phyloP scores from a whole-genome alignment of 2,797 vertebrate genomes.

The Carapus acus region DNA sequence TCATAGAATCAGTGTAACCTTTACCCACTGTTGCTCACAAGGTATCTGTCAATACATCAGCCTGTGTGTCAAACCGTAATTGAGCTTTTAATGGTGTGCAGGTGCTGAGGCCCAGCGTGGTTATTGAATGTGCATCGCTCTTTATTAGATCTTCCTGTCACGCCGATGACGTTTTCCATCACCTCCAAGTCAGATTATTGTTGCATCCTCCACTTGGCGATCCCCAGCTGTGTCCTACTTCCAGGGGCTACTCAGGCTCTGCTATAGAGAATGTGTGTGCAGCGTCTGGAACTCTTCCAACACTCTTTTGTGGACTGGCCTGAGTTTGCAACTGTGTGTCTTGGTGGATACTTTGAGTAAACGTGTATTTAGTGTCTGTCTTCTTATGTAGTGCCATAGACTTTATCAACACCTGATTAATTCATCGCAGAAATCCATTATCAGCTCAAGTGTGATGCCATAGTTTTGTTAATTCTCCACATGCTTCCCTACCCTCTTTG shows the following conservation, averaged over 20 bases:
- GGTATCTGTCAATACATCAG: too few species aligned
- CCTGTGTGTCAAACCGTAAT: too few species aligned
- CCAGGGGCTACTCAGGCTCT: slow-evolving; percentile 43
- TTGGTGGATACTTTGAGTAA: too few species aligned
- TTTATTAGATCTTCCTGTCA: slow-evolving; percentile 12
- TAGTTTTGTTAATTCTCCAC: too few species aligned
- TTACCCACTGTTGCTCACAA: too few species aligned
- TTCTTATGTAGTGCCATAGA: slow-evolving; percentile 13
- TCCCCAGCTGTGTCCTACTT: slow-evolving; percentile 69
- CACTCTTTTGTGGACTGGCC: slow-evolving; percentile 30
- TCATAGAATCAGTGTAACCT: too few species aligned
- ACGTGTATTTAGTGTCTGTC: slow-evolving; percentile 11
- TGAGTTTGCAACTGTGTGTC: slow-evolving; percentile 44
- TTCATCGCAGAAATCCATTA: slow-evolving; percentile 1
- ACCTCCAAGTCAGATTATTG: slow-evolving; percentile 43
- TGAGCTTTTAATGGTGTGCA: slow-evolving; percentile 10
- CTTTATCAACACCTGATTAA: slow-evolving; percentile 3
- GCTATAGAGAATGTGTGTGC: slow-evolving; percentile 7
- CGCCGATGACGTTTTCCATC: slow-evolving; percentile 37
- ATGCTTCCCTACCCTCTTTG: too few species aligned
- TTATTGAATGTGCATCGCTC: slow-evolving; percentile 6
- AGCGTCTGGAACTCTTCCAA: slow-evolving; percentile 29
- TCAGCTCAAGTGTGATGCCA: too few species aligned
- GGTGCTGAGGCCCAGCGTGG: background rate
- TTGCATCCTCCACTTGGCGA: slow-evolving; percentile 39